Evolutionary conservation across 2,797 vertebrate genomes (phyloP).

Genomic region (Hirundo rustica): DNA sequence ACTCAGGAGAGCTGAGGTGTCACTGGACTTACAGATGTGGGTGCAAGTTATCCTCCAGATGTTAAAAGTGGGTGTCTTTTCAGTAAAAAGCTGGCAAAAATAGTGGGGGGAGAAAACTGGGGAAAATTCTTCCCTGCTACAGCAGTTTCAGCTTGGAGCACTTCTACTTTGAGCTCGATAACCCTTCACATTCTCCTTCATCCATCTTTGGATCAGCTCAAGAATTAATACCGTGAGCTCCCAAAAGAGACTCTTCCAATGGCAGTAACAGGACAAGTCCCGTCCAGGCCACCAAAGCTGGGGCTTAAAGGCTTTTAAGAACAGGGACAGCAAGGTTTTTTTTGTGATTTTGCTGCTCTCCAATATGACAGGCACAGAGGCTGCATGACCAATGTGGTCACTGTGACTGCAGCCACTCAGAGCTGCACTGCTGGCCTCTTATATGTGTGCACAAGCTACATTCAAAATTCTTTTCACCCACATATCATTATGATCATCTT

Average conservation of each 20-base stretch:
- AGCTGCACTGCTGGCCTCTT: no score
- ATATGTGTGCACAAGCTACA: fast-evolving
- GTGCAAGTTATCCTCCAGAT: not conserved
- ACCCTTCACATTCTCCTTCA: not conserved
- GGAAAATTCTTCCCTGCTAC: not conserved
- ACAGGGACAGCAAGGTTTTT: not conserved
- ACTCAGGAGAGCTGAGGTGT: not conserved
- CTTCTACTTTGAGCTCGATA: not conserved
- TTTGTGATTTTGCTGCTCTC: not conserved
- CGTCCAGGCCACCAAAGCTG: not conserved
- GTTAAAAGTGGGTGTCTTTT: not conserved
- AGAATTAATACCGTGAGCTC: not conserved
- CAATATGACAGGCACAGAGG: not conserved
- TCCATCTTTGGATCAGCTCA: not conserved
- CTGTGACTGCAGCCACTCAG: not conserved
- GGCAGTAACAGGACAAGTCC: not conserved
- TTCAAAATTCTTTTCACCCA: not conserved
- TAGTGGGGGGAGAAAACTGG: fast-evolving
- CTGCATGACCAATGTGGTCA: not conserved
- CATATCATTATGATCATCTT: not conserved
- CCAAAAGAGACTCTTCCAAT: not conserved
- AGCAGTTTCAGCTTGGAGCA: not conserved
- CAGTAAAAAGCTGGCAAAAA: not conserved
- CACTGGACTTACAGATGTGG: not conserved
- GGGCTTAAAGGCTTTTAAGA: not conserved